Evolutionary conservation across 2,113 vertebrate genomes (phyloP).

Genomic region (Macrotis lagotis): DNA sequence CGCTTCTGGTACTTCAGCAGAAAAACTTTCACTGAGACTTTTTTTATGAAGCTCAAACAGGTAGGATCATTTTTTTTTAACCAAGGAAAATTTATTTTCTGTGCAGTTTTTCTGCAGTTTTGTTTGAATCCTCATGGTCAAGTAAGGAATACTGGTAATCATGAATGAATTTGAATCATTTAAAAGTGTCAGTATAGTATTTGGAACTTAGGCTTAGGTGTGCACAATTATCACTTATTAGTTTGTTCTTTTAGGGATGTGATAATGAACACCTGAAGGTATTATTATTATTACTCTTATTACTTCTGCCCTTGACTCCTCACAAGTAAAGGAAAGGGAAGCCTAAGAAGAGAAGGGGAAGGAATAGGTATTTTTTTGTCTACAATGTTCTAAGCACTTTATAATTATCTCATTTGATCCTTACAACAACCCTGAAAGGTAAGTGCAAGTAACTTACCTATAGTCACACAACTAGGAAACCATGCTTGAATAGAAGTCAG

Average conservation of each 20-base stretch:
- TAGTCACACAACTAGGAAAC: not conserved
- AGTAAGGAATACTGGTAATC: slow-evolving; percentile 12
- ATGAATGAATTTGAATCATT: slow-evolving; percentile 20
- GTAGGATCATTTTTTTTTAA: slow-evolving; percentile 79
- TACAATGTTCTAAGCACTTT: not conserved
- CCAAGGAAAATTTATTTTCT: not conserved
- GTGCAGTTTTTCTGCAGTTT: slow-evolving; percentile 15
- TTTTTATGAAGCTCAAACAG: slow-evolving; percentile 96
- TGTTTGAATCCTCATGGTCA: slow-evolving; percentile 1
- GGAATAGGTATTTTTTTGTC: not conserved
- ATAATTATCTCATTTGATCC: not conserved
- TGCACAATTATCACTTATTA: not conserved
- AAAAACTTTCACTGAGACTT: slow-evolving; percentile 96
- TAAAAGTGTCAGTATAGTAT: not conserved
- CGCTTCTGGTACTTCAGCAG: slow-evolving; percentile 99
- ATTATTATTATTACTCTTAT: not conserved
- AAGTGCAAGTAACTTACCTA: not conserved
- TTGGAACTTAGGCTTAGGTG: slow-evolving; percentile 27
- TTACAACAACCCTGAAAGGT: not conserved
- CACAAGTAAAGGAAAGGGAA: not conserved
- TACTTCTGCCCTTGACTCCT: not conserved
- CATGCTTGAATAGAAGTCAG: too few species aligned
- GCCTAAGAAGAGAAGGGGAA: not conserved
- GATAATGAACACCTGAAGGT: not conserved
- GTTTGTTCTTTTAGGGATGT: not conserved